Evolutionary conservation across 2,888 invertebrate species (phyloP).

Genomic region (Rhopalosiphum nymphaeae): DNA sequence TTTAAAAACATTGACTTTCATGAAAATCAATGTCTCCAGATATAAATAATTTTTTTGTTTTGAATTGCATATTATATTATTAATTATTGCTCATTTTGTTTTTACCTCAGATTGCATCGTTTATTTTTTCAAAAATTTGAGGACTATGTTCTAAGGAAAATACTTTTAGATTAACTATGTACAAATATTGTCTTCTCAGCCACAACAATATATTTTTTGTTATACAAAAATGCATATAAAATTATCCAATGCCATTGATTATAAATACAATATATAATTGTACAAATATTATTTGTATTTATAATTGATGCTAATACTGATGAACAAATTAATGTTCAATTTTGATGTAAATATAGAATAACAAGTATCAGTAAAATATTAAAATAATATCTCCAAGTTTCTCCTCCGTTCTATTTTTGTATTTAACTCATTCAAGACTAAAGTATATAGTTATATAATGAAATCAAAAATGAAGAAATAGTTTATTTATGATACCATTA

Average conservation of each 20-base stretch:
- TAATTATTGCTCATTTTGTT: background rate
- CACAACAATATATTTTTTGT: background rate
- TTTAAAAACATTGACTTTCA: too few species aligned
- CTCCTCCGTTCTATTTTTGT: background rate
- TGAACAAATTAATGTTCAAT: background rate
- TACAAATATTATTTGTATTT: too few species aligned
- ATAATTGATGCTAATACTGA: too few species aligned
- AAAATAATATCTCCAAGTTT: background rate
- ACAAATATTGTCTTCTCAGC: background rate
- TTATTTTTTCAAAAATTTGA: background rate
- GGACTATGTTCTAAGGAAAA: background rate
- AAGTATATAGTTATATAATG: background rate
- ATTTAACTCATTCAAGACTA: background rate
- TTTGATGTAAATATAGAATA: too few species aligned
- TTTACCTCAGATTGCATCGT: background rate
- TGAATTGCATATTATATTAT: background rate
- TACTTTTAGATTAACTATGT: background rate
- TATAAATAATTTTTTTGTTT: background rate
- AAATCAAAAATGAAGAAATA: background rate
- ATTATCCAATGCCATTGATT: too few species aligned
- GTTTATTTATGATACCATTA: background rate
- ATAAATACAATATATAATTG: too few species aligned
- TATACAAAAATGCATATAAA: background rate
- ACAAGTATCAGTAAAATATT: background rate
- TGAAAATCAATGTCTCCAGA: background rate